Percentiles rank a stretch among this genome's conserved stretches.
Conservation (phyloP, 1,140 invertebrate genomes). For the Metopolophium dirhodum region DNA sequence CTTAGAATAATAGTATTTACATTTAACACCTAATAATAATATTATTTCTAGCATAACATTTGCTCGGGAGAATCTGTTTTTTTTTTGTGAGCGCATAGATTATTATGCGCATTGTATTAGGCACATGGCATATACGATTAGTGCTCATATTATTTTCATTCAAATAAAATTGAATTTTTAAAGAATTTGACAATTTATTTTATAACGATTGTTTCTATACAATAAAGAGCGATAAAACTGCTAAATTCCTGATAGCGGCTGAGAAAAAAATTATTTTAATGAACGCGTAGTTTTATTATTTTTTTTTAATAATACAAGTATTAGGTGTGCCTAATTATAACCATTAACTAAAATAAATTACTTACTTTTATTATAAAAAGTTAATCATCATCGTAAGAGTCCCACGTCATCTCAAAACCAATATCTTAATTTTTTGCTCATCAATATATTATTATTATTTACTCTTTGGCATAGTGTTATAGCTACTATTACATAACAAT, state of each 20-base stretch:
- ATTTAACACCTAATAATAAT: background rate
- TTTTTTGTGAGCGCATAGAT: background rate
- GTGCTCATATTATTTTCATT: background rate
- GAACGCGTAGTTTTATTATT: background rate
- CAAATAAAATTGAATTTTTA: conserved; percentile 14
- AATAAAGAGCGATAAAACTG: background rate
- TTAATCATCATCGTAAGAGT: background rate
- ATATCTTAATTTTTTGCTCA: conserved; percentile 3
- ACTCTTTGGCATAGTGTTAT: background rate
- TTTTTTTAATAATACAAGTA: background rate
- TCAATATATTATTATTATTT: background rate
- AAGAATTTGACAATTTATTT: conserved; percentile 31
- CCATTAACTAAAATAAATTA: background rate
- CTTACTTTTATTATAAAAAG: background rate
- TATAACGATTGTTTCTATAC: background rate
- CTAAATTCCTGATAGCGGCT: conserved; percentile 14
- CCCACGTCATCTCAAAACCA: background rate
- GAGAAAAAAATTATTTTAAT: background rate
- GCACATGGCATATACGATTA: background rate
- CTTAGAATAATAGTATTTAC: background rate
- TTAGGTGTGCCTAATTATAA: background rate
- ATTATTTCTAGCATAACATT: background rate
- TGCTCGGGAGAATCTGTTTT: background rate
- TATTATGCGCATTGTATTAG: background rate
- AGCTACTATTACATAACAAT: background rate